Evolutionary conservation across 1,140 invertebrate species (phyloP), one percentile per base, ranked within the genome.

Genomic region (Dryas iulia): DNA sequence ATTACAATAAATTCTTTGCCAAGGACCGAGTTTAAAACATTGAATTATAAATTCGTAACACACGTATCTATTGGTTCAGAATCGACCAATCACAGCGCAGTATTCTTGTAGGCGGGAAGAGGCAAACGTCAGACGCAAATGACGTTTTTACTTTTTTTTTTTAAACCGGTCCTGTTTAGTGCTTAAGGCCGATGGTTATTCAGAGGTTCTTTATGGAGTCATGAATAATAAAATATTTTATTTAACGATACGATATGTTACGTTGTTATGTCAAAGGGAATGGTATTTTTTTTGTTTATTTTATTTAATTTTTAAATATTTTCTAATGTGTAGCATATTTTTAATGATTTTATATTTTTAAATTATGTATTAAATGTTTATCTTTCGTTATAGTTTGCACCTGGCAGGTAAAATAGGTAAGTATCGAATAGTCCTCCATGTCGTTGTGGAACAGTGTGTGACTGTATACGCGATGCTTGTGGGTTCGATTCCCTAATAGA

Each of bases 61-160:
- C 65, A 61, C 39, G 64, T 60, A 74, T 69, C 77, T 54, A 88
- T 90, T 90, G 86, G 87, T 58, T 69, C 66, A 11, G 24, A 23
- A 39, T 35, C 76, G 63, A 62, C 87, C 87, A 90, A 90, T 86
- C 71, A 73, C 54, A 52, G 76, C 53, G 61, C 72, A 53, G 65
- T 72, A 12, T 24, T 14, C 57, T 10, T 59, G 78, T 76, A 87
- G 87, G 84, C 87, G 87, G 87, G 86, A 88, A 88, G 80, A 83
- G 86, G 81, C 80, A 83, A 84, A 86, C 84, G 83, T 83, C 83
- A 84, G 71, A 89, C 86, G 85, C 79, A 86, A 89, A 87, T 86
- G 75, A 84, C 70, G 72, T 82, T 78, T 79, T 69, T 72, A 78
- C 83, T 84, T 79, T 84, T 79, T 81, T 84, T 82, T 86, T 75